These are phyloP conservation scores for Asteroscopus sphinx DNA, from an alignment of 2,888 invertebrate species.

Conservation along the genomic window DNA sequence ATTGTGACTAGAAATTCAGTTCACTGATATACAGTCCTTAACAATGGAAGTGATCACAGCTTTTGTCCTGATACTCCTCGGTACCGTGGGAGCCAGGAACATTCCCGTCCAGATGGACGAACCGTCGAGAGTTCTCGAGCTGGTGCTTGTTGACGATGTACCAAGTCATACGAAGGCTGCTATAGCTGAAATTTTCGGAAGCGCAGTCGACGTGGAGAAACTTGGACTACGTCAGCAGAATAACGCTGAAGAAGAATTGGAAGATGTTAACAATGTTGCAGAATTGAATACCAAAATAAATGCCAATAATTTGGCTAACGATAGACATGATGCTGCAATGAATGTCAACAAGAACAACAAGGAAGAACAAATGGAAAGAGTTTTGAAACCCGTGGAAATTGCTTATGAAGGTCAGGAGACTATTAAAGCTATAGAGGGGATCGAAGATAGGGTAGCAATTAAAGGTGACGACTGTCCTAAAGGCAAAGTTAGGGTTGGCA, in stretches of 20 bases:
- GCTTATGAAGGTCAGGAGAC: not conserved
- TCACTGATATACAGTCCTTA: slow-evolving; percentile 27
- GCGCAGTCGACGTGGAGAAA: not conserved
- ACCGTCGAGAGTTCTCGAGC: not conserved
- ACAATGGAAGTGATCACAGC: slow-evolving; percentile 30
- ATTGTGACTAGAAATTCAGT: slow-evolving; percentile 22
- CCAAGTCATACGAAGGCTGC: not conserved
- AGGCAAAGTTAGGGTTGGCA: not conserved
- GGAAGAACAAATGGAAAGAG: not conserved
- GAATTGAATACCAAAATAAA: not conserved
- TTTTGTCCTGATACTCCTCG: slow-evolving; percentile 29
- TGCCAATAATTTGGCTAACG: not conserved
- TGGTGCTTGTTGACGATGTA: not conserved
- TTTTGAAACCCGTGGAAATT: not conserved
- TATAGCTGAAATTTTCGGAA: not conserved
- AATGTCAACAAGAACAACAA: not conserved
- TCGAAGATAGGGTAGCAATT: not conserved
- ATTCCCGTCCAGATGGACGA: slow-evolving; percentile 2
- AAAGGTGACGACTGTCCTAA: rapidly evolving
- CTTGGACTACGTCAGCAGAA: not conserved
- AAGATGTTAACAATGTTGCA: not conserved
- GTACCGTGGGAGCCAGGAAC: slow-evolving; percentile 21
- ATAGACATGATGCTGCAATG: not conserved
- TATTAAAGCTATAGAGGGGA: not conserved
- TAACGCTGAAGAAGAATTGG: not conserved